A percentile compares a stretch with the other conserved stretches of the same genome.
Conservation (phyloP, 2,113 vertebrate species). For the Lynx canadensis region DNA sequence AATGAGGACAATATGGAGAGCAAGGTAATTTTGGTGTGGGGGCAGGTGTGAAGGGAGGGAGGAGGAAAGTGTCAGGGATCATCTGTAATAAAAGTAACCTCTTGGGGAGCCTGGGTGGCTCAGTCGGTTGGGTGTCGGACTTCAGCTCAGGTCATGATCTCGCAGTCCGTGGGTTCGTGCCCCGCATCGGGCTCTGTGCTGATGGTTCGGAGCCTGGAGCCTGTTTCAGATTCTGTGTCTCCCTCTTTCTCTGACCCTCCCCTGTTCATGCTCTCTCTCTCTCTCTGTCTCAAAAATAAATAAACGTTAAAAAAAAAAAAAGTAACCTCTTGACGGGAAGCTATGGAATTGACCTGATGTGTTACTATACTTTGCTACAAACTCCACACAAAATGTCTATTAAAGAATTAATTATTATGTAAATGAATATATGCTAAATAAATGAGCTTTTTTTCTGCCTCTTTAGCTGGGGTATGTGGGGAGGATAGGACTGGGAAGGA, state of each 20-base stretch:
- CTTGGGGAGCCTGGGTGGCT: not conserved
- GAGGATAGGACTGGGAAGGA: not conserved
- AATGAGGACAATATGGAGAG: constrained; percentile 95
- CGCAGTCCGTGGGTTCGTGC: too few species aligned
- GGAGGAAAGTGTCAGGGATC: constrained; percentile 67
- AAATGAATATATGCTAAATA: not conserved
- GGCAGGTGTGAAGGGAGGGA: not conserved
- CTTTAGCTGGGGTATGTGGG: not conserved
- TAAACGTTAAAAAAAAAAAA: constrained; percentile 10
- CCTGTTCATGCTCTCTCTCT: too few species aligned
- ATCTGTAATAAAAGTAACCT: constrained; percentile 83
- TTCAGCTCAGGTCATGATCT: too few species aligned
- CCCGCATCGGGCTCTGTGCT: too few species aligned
- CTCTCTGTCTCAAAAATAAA: too few species aligned
- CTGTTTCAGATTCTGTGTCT: too few species aligned
- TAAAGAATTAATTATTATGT: not conserved
- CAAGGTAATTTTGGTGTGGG: constrained; percentile 84
- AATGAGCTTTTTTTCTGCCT: not conserved
- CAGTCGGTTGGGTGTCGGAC: too few species aligned
- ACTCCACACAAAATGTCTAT: not conserved
- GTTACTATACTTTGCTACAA: not conserved
- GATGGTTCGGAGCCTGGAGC: too few species aligned
- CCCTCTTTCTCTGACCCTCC: too few species aligned
- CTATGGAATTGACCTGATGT: not conserved
- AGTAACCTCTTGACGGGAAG: not conserved